phyloP scores from a whole-genome alignment of 2,113 vertebrate species.

The Physeter macrocephalus region DNA sequence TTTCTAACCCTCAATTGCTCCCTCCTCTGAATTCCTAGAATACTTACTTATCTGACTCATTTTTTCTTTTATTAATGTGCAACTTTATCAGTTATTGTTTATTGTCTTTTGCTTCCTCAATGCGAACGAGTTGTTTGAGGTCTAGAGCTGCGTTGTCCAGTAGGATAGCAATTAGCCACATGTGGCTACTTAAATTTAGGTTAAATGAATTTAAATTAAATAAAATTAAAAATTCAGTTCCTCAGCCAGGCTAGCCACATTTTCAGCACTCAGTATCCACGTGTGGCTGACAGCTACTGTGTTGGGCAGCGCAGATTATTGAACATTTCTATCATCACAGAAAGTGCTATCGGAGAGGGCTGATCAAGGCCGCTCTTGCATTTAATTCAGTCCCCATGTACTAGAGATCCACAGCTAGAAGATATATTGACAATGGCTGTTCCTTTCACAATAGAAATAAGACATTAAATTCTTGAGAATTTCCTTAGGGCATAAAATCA shows the following conservation, averaged over 20 bases:
- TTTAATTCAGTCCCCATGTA: background rate
- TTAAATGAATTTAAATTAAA: background rate
- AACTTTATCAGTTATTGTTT: background rate
- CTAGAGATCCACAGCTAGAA: background rate
- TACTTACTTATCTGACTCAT: background rate
- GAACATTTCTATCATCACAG: background rate
- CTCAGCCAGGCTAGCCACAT: background rate
- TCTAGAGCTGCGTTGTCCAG: background rate
- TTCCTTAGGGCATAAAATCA: background rate
- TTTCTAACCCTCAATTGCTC: background rate
- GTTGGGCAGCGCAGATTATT: background rate
- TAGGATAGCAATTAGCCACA: background rate
- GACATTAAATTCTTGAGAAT: background rate
- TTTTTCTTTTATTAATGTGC: background rate
- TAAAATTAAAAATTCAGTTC: background rate
- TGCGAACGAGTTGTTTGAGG: background rate
- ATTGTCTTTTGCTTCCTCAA: background rate
- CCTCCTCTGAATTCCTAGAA: background rate
- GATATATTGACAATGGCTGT: background rate
- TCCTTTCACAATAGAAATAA: background rate
- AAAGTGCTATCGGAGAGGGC: background rate
- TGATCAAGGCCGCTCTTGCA: background rate
- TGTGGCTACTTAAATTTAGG: constrained; percentile 1
- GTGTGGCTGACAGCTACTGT: background rate
- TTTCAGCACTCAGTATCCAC: background rate